phyloP scores from a whole-genome alignment of 2,888 invertebrate genomes.

The Cephus nigrinus region DNA sequence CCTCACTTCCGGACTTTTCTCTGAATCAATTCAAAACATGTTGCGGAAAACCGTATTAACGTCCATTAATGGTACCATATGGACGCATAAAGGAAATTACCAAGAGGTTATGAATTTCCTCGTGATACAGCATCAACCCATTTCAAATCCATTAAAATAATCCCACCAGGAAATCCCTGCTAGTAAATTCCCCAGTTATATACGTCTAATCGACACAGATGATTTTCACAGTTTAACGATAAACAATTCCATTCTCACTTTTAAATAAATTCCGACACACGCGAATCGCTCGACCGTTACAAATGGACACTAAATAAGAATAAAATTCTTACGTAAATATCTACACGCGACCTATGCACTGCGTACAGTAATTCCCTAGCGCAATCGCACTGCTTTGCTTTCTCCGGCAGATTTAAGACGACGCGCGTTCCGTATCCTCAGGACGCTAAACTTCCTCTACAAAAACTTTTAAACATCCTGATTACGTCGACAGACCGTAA shows the following conservation, averaged over 20 bases:
- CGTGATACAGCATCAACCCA: not conserved
- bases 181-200: not conserved
- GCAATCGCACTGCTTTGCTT: not conserved
- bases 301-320: not conserved
- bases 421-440: not conserved
- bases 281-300: slow-evolving; percentile 24
- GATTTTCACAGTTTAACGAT: slow-evolving; percentile 32
- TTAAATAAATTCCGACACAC: slow-evolving; percentile 33
- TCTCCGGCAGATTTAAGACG: not conserved
- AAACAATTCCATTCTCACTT: slow-evolving; percentile 43
- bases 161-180: not conserved
- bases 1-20: not conserved
- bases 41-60: not conserved
- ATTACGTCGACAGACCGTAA: not conserved
- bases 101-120: not conserved
- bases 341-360: not conserved
- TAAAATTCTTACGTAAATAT: not conserved
- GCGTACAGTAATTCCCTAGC: not conserved
- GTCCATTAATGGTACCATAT: not conserved
- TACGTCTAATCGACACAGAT: not conserved
- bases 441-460: not conserved
- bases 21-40: not conserved
- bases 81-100: not conserved
- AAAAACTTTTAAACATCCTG: not conserved
- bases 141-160: not conserved